Base-by-base conservation (phyloP, 2,113 vertebrate genomes). In the Myiozetetes cayanensis region DNA sequence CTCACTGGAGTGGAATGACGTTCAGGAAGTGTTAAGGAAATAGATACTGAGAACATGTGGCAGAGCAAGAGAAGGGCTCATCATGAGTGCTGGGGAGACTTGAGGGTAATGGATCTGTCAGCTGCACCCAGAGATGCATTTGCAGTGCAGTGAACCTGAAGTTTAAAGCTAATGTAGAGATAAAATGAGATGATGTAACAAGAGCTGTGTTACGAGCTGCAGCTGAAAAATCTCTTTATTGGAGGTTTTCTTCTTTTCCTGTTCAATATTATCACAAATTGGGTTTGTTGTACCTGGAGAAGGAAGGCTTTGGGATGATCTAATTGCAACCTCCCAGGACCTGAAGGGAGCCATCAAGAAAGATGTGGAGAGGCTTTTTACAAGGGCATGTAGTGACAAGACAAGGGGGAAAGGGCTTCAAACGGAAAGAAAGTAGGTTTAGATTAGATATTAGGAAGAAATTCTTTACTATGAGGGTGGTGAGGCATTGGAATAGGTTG, bases 11-110 rank as follows among this genome's bases (percentile, higher is more conserved):
- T n/a, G 18, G 30, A 76, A 23, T 24, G 80, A 28, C 0, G 1
- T 24, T 30, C 22, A 49, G 55, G 74, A 78, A 85, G 63, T 28
- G 4, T 62, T 58, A 61, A 56, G 41, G 49, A 82, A 85, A 46
- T 8, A 9, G 27, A 11, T 13, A 28, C 9, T 46, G 72, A 83
- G 72, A 68, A 24, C 12, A 10, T 11, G 67, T 73, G 44, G 31
- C 19, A 44, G 28, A 78, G 33, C 35, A 87, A 43, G 47, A 84
- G 47, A 67, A 71, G 25, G 1, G 1, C 13, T 21, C 31, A 46
- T 66, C 1, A 1, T 9, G 7, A 4, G 0, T 58, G 28, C 50
- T 81, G 52, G 4, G 4, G 59, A 41, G 56, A 35, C 8, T 58
- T 8, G 8, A 37, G 37, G 7, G 21, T 67, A 47, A 33, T 55